Evolutionary conservation across 1,140 invertebrate genomes (phyloP).

Genomic region (Reticulitermes speratus): DNA sequence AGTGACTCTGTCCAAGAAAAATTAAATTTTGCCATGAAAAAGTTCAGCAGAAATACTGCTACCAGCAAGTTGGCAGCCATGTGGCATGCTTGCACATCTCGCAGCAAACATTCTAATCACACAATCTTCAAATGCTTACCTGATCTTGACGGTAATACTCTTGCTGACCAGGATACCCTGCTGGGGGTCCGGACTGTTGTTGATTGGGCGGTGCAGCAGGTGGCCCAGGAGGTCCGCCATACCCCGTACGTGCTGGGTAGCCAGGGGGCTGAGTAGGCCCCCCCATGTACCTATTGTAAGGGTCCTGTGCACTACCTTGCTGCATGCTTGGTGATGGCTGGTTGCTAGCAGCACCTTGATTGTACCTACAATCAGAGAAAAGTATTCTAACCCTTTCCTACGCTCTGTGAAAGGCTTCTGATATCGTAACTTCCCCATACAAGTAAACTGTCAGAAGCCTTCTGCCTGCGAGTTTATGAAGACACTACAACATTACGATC

Average conservation of each 20-base stretch:
- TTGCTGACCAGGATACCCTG: conserved; percentile 55
- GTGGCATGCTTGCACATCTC: no score
- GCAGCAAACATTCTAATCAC: no score
- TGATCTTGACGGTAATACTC: conserved; percentile 64
- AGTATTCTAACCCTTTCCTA: background rate
- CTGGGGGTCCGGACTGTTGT: conserved; percentile 25
- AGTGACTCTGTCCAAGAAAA: no score
- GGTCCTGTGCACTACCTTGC: conserved; percentile 37
- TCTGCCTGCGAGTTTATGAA: background rate
- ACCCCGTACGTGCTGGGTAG: conserved; percentile 38
- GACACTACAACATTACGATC: background rate
- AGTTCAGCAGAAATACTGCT: no score
- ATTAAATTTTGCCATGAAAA: no score
- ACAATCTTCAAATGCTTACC: conserved; percentile 41
- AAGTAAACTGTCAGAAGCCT: background rate
- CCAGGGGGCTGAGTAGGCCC: conserved; percentile 34
- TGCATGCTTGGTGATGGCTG: conserved; percentile 30
- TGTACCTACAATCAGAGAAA: conserved; percentile 29
- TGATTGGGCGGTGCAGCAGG: conserved; percentile 1
- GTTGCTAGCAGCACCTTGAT: conserved; percentile 34
- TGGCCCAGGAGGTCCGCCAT: conserved; percentile 32
- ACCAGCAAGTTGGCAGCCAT: no score
- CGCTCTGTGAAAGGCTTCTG: background rate
- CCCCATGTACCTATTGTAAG: conserved; percentile 39
- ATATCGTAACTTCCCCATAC: background rate